Base-by-base conservation (phyloP, 1,140 invertebrate species). In the Homalodisca vitripennis region DNA sequence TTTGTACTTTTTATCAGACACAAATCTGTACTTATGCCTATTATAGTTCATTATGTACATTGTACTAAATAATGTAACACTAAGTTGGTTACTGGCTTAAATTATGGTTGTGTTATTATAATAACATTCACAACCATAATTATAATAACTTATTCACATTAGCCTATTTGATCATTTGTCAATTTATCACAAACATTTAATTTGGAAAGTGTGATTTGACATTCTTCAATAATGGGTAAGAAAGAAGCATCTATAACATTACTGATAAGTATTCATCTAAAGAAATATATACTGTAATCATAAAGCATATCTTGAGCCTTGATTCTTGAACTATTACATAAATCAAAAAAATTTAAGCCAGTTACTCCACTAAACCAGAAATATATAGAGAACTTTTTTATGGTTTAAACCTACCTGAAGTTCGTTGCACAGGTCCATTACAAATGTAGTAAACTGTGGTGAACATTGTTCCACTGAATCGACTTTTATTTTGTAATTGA, bases 401-500 rank as follows among this genome's bases (percentile, higher is more conserved):
- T n/a, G n/a, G n/a, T n/a, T n/a, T n/a, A n/a, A 17, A 68, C 57
- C 30, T 62, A 72, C 71, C 64, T 72, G 62, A 0, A 72, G 64
- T 30, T 72, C 60, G 24, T 67, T 69, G 27, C 30, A 51, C 2
- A 72, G 47, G 22, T 72, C 71, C 26, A 69, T 27, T 24, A 70
- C 53, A 63, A 70, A 20, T 27, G 22, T 31, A 13, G 60, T 3
- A 48, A 72, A 66, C 24, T 66, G 64, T 12, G 66, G 14, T 20
- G 64, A 32, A 20, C 66, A 64, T 17, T 69, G 51, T 24, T 72
- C 71, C 13, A 62, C 27, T 13, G 57, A 67, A 30, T 66, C 67
- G 22, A 70, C 53, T 29, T 70, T 72, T 6, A 67, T 67, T 34
- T 70, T 72, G 60, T 72, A 72, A 30, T 72, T 72, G 41, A 72